Percentiles rank a stretch among this genome's conserved stretches.
Conservation (phyloP, 2,113 vertebrate genomes). For the Actenoides lindsayi region DNA sequence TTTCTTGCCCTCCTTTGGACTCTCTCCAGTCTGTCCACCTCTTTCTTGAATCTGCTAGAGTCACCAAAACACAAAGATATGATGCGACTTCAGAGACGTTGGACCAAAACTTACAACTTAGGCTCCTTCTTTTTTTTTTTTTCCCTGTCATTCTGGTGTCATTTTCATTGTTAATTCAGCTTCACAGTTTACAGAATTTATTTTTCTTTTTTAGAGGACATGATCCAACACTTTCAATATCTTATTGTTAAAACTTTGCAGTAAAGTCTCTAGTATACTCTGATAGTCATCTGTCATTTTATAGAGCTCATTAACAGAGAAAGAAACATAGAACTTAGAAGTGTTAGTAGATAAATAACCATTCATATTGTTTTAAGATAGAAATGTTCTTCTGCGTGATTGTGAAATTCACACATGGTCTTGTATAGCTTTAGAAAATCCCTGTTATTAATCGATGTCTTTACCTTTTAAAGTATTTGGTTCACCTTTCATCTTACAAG, state of each 20-base stretch:
- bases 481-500: slow-evolving; percentile 38
- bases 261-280: background rate
- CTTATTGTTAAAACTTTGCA: background rate
- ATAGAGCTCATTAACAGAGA: background rate
- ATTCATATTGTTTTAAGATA: background rate
- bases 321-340: background rate
- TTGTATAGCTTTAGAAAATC: background rate
- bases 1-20: background rate
- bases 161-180: background rate
- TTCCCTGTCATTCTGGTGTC: too few relatives aligned
- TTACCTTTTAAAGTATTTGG: slow-evolving; percentile 20
- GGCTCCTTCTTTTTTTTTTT: background rate
- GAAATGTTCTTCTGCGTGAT: background rate
- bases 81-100: background rate
- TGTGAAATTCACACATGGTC: background rate
- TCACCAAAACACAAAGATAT: background rate
- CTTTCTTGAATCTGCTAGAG: background rate
- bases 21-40: background rate
- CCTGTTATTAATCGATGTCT: background rate
- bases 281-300: background rate
- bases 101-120: background rate
- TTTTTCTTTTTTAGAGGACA: background rate
- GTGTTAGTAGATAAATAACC: background rate
- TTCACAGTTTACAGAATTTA: background rate
- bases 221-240: background rate